phyloP scores from a whole-genome alignment of 2,113 vertebrate species.

The Crotalus viridis region DNA sequence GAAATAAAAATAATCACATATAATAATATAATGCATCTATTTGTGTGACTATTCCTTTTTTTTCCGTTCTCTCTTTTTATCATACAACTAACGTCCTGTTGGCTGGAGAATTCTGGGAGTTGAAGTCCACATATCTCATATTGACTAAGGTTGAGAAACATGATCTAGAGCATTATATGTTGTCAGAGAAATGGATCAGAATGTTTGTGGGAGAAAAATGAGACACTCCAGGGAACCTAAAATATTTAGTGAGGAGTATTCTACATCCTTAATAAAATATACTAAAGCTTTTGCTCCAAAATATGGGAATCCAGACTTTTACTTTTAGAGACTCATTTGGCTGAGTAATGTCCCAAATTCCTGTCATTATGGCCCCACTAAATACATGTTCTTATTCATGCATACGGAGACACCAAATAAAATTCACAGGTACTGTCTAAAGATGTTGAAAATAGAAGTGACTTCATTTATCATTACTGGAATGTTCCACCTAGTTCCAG shows the following conservation, averaged over 20 bases:
- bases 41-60: background rate
- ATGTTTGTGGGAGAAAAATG: background rate
- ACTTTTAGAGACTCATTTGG: background rate
- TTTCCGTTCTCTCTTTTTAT: background rate
- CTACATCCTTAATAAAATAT: background rate
- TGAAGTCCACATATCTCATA: background rate
- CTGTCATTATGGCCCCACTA: background rate
- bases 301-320: background rate
- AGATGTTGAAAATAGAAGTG: conserved; percentile 8
- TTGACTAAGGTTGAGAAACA: background rate
- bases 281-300: background rate
- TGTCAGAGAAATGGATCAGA: background rate
- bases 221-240: background rate
- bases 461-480: background rate
- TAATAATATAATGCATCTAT: background rate
- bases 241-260: background rate
- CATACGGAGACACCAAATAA: background rate
- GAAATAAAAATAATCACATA: background rate
- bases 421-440: background rate
- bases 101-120: background rate
- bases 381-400: background rate
- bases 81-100: background rate
- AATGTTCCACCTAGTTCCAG: background rate
- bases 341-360: background rate
- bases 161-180: background rate